Conservation (phyloP, 2,113 vertebrate genomes). For the Pluvianellus socialis region DNA sequence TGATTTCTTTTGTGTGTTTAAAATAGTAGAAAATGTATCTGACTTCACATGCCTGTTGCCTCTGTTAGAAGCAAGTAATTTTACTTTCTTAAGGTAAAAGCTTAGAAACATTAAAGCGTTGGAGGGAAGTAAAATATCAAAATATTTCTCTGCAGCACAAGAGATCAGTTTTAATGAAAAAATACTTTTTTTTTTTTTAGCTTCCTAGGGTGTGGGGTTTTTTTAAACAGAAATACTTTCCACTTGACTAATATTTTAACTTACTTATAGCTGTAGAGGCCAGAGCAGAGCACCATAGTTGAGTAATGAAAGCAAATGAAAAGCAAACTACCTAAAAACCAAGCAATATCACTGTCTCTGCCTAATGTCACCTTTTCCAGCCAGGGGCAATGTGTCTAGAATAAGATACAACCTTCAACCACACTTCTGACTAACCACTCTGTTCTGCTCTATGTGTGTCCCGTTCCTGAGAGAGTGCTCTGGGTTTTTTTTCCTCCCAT, state of each 20-base stretch:
- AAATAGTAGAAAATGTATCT: background rate
- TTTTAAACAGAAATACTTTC: background rate
- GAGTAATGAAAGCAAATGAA: background rate
- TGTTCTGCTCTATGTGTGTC: accelerated
- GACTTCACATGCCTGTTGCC: background rate
- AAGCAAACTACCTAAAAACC: background rate
- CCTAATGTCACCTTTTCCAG: background rate
- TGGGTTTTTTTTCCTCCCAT: background rate
- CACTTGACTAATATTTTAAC: background rate
- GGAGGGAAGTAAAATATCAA: background rate
- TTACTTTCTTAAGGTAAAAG: background rate
- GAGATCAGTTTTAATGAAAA: background rate
- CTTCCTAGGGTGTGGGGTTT: background rate
- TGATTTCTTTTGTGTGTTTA: background rate
- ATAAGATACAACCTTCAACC: background rate
- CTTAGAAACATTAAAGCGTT: background rate
- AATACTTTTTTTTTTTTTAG: background rate
- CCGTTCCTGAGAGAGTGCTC: background rate
- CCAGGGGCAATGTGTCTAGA: background rate
- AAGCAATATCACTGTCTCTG: background rate
- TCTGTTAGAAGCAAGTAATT: background rate
- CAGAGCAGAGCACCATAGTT: background rate
- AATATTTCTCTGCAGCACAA: background rate
- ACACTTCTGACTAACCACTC: background rate
- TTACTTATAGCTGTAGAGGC: background rate